Evolutionary conservation across 2,888 invertebrate species (phyloP).

Genomic region (Caenorhabditis angaria): DNA sequence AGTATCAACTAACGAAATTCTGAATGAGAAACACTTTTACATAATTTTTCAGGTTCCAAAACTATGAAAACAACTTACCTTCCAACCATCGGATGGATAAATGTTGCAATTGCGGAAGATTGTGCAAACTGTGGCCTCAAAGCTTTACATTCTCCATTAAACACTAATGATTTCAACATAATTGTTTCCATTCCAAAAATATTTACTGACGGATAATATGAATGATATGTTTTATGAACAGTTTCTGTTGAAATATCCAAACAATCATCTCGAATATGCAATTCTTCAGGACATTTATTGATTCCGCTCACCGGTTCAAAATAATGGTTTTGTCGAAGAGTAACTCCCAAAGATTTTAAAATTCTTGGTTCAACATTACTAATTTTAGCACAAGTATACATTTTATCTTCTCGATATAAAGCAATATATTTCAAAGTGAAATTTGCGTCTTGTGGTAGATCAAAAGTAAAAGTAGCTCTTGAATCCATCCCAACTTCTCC

Average conservation of each 20-base stretch:
- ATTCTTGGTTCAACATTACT: conserved; percentile 49
- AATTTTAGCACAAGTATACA: conserved; percentile 53
- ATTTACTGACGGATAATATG: conserved; percentile 54
- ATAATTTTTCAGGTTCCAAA: background rate
- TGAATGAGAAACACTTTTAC: conserved; percentile 8
- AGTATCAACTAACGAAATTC: conserved; percentile 53
- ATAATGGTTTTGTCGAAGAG: conserved; percentile 42
- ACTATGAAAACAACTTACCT: conserved; percentile 18
- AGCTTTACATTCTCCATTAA: conserved; percentile 42
- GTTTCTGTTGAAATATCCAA: conserved; percentile 58
- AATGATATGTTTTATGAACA: conserved; percentile 45
- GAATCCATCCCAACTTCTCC: conserved; percentile 57
- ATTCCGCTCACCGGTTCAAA: conserved; percentile 36
- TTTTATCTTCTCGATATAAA: conserved; percentile 41
- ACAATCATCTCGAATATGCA: conserved; percentile 56
- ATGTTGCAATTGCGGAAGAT: conserved; percentile 46
- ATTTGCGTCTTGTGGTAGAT: conserved; percentile 44
- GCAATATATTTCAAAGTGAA: conserved; percentile 47
- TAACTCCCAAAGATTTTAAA: conserved; percentile 44
- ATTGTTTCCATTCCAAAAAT: conserved; percentile 60
- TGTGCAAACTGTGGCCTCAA: conserved; percentile 56
- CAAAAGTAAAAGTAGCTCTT: conserved; percentile 49
- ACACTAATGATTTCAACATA: conserved; percentile 53
- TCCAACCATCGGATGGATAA: conserved; percentile 56
- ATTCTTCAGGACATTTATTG: conserved; percentile 21